Evolutionary conservation across 2,113 vertebrate species (phyloP).

Genomic region (Macaca nemestrina): DNA sequence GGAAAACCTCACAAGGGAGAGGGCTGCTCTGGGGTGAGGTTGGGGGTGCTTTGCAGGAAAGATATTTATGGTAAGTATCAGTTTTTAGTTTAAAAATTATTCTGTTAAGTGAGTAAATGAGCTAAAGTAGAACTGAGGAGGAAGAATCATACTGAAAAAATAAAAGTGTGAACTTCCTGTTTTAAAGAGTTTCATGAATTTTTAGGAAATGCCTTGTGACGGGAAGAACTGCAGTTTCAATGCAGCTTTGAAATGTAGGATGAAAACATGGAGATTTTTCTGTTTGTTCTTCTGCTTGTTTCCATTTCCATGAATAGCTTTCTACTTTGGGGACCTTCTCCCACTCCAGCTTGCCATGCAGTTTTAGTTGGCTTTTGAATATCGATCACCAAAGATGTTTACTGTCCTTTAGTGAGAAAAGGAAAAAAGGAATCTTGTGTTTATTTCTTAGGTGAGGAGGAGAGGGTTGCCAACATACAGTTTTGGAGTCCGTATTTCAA

Average conservation of each 20-base stretch:
- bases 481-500: slow-evolving; percentile 37
- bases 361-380: slow-evolving; percentile 61
- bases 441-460: slow-evolving; percentile 48
- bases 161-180: background rate
- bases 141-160: background rate
- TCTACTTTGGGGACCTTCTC: slow-evolving; percentile 58
- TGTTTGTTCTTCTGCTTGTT: slow-evolving; percentile 61
- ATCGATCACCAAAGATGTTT: slow-evolving; percentile 60
- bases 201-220: slow-evolving; percentile 4
- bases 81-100: slow-evolving; percentile 26
- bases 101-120: background rate
- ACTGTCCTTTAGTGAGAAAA: slow-evolving; percentile 23
- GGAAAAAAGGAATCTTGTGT: background rate
- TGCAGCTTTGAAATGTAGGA: slow-evolving; percentile 21
- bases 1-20: background rate
- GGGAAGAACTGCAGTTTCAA: background rate
- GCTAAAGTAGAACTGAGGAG: background rate
- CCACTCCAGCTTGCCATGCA: slow-evolving; percentile 11
- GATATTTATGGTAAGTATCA: background rate
- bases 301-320: slow-evolving; percentile 36
- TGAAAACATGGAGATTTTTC: slow-evolving; percentile 25
- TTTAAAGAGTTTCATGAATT: slow-evolving; percentile 11
- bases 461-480: background rate
- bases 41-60: background rate
- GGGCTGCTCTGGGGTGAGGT: background rate